Evolutionary conservation across 2,888 invertebrate genomes (phyloP), one percentile per base, ranked within the genome.

Genomic region (Volucella bombylans): DNA sequence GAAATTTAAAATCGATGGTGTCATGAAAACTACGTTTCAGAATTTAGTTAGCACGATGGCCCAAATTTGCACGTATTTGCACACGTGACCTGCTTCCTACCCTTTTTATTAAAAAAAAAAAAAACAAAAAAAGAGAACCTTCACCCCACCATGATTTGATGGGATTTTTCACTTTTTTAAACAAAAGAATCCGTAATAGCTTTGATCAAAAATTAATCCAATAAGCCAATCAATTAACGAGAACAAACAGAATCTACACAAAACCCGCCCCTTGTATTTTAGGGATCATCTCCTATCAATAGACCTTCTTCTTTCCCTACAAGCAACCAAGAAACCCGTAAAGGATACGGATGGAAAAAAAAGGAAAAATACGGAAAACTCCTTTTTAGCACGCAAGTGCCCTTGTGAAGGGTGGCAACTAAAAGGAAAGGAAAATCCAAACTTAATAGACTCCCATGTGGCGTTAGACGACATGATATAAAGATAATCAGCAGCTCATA

Each of bases 401-500:
- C 31, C 45, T 14, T 65, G 12, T 8, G 23, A 6, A 50, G 50
- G 11, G 59, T 41, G 67, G 15, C 50, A 31, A 57, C 14, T n/a
- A 45, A 14, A 57, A 18, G 18, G 49, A 52, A 31, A 18, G 38
- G 18, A 52, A 38, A 71, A 52, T 76, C 52, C 45, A 18, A 68
- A 61, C 61, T 61, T 31, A 49, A 55, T 49, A 47, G 61, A 82
- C 68, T 62, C 72, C 78, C 65, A 50, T 59, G 72, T 55, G 78
- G 65, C 61, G 72, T 68, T 67, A 67, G 72, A 57, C 67, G 78
- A 78, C 78, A 78, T 49, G 82, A 78, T 82, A 82, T 78, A 78
- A 78, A 78, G 72, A 82, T 82, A 82, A 82, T 82, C 77, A 82
- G 67, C 50, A 72, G 72, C 82, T 82, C 62, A 64, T 62, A 72